Evolutionary conservation across 2,113 vertebrate species (phyloP).

Genomic region (Euleptes europaea): DNA sequence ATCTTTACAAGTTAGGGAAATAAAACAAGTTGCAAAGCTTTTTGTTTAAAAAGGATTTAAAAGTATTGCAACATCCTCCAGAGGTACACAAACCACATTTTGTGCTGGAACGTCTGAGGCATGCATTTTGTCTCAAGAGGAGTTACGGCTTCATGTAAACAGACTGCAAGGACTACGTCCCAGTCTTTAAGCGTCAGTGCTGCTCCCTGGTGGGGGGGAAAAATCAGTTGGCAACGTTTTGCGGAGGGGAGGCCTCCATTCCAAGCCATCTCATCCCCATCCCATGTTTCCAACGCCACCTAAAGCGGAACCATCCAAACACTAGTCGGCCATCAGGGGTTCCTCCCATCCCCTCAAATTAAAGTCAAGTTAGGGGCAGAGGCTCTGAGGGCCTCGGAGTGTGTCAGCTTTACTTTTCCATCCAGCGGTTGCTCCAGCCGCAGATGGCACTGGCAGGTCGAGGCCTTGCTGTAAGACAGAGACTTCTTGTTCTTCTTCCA

Average conservation of each 20-base stretch:
- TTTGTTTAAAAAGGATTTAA: neutral
- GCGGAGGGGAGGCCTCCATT: neutral
- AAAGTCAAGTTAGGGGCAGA: conserved; percentile 58
- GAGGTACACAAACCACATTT: neutral
- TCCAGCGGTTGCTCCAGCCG: conserved; percentile 61
- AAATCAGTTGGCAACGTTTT: neutral
- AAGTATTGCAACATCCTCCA: neutral
- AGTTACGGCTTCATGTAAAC: neutral
- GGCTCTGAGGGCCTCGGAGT: conserved; percentile 24
- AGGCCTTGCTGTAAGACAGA: conserved; percentile 68
- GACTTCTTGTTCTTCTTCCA: conserved; percentile 63
- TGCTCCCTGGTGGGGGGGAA: neutral
- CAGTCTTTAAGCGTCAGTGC: neutral
- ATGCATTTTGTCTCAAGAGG: neutral
- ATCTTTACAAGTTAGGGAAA: neutral
- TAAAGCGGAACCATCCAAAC: neutral
- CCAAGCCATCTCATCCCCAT: neutral
- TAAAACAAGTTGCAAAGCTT: neutral
- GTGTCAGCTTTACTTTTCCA: conserved; percentile 29
- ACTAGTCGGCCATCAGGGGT: neutral
- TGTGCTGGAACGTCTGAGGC: neutral
- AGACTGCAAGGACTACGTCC: neutral
- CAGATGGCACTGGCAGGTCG: conserved; percentile 74
- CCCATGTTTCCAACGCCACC: neutral
- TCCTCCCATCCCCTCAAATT: conserved; percentile 47